A percentile compares a stretch with the other conserved stretches of the same genome.
Evolutionary conservation across 2,113 vertebrate species (phyloP).

Genomic region (Panthera uncia): DNA sequence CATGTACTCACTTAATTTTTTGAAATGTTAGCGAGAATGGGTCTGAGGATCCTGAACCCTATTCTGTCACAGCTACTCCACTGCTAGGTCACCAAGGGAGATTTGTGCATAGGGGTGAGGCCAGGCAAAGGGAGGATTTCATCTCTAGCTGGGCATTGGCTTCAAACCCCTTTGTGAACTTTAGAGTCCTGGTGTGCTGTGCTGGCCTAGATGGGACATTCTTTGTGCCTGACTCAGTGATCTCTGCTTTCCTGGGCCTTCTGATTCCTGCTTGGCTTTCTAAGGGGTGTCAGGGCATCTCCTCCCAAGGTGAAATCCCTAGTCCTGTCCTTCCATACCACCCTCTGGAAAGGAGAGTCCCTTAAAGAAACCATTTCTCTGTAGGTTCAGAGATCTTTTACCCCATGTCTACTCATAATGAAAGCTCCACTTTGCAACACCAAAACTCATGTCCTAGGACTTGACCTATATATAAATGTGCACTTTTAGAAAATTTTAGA

Average conservation of each 20-base stretch:
- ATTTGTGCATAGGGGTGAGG: neutral
- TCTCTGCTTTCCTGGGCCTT: neutral
- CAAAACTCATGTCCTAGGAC: neutral
- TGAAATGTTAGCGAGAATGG: neutral
- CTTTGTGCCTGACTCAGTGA: neutral
- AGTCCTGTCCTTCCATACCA: neutral
- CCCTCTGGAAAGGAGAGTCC: neutral
- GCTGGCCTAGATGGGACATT: neutral
- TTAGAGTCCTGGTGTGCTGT: neutral
- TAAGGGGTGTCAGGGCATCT: neutral
- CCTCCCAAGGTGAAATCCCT: neutral
- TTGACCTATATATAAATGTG: neutral
- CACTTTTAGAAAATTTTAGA: neutral
- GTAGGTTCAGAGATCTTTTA: neutral
- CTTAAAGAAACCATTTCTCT: neutral
- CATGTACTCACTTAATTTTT: neutral
- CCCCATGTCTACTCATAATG: neutral
- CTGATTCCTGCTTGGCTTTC: constrained; percentile 2
- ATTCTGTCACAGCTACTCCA: neutral
- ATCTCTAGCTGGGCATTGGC: neutral
- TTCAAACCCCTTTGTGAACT: neutral
- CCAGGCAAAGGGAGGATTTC: neutral
- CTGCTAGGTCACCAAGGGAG: neutral
- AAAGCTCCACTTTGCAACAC: neutral
- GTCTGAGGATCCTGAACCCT: neutral